These are phyloP conservation scores for Drosophila tropicalis DNA, from an alignment of 1,140 invertebrate species.

Conservation along the genomic window DNA sequence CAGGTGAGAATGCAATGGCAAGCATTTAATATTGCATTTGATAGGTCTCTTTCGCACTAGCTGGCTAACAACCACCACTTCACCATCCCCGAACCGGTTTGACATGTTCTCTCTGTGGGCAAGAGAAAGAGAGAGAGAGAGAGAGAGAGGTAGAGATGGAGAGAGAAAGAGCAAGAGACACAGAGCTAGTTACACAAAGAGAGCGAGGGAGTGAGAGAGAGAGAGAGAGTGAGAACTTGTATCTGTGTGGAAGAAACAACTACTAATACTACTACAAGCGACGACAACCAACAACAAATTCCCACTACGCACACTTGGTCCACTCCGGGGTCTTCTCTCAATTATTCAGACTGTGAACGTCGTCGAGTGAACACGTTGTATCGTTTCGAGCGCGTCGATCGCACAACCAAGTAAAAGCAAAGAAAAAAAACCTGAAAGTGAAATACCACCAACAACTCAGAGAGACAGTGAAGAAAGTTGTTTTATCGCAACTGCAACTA, in stretches of 20 bases:
- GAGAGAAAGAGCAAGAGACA: conserved; percentile 9
- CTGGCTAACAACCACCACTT: background rate
- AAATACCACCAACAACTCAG: conserved; percentile 5
- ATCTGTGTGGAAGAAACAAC: conserved; percentile 15
- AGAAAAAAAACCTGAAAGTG: conserved; percentile 24
- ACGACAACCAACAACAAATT: conserved; percentile 32
- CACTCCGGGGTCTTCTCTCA: conserved; percentile 51
- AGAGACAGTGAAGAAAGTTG: conserved; percentile 27
- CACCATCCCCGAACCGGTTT: conserved; percentile 43
- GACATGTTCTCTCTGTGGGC: conserved; percentile 40
- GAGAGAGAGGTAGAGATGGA: conserved; percentile 5
- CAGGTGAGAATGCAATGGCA: conserved; percentile 50
- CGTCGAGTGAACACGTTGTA: conserved; percentile 79
- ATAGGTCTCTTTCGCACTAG: conserved; percentile 24
- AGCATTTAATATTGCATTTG: conserved; percentile 13
- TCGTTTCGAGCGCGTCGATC: conserved; percentile 62
- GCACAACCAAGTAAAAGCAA: conserved; percentile 16
- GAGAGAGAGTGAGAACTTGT: background rate
- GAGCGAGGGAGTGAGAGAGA: conserved; percentile 2
- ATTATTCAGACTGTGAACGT: conserved; percentile 81
- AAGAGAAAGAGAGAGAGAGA: conserved; percentile 13
- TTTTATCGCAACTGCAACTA: conserved; percentile 10
- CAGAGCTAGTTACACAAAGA: background rate
- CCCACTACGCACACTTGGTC: conserved; percentile 76
- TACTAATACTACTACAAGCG: background rate